Conservation (phyloP, 1,140 invertebrate genomes). For the Heliothis subflexa region DNA sequence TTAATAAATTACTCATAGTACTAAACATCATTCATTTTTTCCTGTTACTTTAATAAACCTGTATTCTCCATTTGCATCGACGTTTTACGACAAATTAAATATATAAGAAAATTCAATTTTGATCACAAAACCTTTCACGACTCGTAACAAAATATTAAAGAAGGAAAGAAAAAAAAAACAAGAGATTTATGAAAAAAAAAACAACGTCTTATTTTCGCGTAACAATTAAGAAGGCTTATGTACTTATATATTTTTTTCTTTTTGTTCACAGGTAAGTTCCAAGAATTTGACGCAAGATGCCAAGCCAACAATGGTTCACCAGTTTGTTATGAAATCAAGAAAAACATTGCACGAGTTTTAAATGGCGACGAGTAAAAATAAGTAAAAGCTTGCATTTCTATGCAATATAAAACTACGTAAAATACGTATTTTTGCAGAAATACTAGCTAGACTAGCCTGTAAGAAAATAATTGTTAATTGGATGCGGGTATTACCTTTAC, state of each 20-base stretch:
- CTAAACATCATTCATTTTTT: background rate
- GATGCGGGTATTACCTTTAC: too few relatives aligned
- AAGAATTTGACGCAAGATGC: background rate
- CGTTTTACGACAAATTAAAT: constrained; percentile 23
- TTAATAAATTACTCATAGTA: constrained; percentile 4
- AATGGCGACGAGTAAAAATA: background rate
- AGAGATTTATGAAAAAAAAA: constrained; percentile 4
- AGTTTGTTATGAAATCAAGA: background rate
- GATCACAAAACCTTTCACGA: constrained; percentile 27
- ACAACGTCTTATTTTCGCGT: constrained; percentile 10
- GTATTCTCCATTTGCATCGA: constrained; percentile 3
- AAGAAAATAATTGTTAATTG: too few relatives aligned
- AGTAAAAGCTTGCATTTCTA: too few relatives aligned
- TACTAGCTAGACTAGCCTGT: too few relatives aligned
- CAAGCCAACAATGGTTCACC: background rate
- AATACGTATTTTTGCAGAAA: too few relatives aligned
- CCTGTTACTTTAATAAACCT: constrained; percentile 15
- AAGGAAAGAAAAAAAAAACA: background rate
- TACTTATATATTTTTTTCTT: constrained; percentile 37
- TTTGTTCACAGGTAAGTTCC: constrained; percentile 47
- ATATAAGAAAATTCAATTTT: constrained; percentile 10
- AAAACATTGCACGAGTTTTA: background rate
- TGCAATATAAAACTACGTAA: too few relatives aligned
- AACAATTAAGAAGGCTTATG: constrained; percentile 35
- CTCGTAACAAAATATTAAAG: background rate